Conservation (phyloP, 2,797 vertebrate species). For the Poeciliopsis presidionis region DNA sequence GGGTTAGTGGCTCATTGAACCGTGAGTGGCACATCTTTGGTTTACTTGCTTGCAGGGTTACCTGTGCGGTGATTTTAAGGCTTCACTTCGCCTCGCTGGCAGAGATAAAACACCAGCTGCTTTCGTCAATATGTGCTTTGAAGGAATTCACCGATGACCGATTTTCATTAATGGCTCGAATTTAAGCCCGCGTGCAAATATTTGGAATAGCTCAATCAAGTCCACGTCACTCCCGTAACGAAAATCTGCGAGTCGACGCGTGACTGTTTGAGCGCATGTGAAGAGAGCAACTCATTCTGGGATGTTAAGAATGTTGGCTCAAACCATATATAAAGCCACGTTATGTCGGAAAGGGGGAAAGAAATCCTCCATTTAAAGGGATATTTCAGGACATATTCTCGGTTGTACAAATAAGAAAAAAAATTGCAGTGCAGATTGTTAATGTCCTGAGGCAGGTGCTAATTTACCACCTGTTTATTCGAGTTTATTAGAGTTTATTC, state of each 20-base stretch:
- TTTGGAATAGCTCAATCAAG: not conserved
- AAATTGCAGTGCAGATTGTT: not conserved
- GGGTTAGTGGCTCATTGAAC: conserved; percentile 55
- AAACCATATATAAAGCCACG: not conserved
- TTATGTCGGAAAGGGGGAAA: not conserved
- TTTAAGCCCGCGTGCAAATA: not conserved
- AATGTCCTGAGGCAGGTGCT: not conserved
- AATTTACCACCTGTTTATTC: not conserved
- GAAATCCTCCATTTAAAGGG: not conserved
- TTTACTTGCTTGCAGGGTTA: conserved; percentile 37
- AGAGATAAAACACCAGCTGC: conserved; percentile 3
- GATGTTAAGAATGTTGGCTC: not conserved
- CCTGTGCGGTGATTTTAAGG: conserved; percentile 25
- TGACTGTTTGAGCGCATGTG: not conserved
- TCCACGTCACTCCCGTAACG: not conserved
- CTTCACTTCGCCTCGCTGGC: conserved; percentile 23
- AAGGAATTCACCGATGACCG: not conserved
- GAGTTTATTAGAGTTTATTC: not conserved
- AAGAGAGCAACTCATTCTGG: not conserved
- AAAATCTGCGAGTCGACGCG: not conserved
- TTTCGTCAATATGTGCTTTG: conserved; percentile 18
- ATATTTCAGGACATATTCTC: not conserved
- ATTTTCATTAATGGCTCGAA: conserved; percentile 6
- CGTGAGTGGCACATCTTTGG: not conserved
- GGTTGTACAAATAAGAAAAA: not conserved